phyloP scores from a whole-genome alignment of 2,888 invertebrate species.

The Norana najaformis region DNA sequence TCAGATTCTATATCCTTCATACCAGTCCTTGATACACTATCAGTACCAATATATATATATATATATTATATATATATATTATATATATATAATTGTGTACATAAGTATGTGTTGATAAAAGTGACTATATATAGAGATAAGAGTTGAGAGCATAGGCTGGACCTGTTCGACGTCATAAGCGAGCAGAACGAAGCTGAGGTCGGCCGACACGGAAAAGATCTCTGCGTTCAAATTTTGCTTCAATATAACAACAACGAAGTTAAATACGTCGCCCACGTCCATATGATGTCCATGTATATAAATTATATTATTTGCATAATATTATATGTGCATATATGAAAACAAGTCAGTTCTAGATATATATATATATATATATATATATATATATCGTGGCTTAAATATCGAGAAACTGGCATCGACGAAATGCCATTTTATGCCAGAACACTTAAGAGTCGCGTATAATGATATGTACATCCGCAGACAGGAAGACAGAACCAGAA shows the following conservation, averaged over 20 bases:
- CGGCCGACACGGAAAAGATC: conserved; percentile 55
- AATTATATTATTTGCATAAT: no score
- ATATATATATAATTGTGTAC: no score
- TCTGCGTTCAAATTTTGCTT: conserved; percentile 57
- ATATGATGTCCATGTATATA: background rate
- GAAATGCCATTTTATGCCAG: no score
- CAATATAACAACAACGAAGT: conserved; percentile 30
- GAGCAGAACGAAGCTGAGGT: conserved; percentile 56
- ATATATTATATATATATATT: background rate
- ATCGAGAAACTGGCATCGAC: background rate
- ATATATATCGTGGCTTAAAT: no score
- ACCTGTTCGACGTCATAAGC: conserved; percentile 55
- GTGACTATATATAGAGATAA: background rate
- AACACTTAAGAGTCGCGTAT: no score
- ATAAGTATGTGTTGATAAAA: no score
- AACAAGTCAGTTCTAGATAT: background rate
- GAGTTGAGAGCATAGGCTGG: background rate
- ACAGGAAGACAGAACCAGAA: no score
- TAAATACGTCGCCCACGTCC: no score
- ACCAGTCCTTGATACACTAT: no score
- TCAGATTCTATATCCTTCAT: no score
- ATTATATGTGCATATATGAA: background rate
- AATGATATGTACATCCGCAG: no score
- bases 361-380: conserved; percentile 28
- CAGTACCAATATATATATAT: background rate